Evolutionary conservation across 35 echinoderm and acorn worm genomes (phyloP), one percentile per base, ranked within the genome.

Genomic region (Ophiothrix spiculata): DNA sequence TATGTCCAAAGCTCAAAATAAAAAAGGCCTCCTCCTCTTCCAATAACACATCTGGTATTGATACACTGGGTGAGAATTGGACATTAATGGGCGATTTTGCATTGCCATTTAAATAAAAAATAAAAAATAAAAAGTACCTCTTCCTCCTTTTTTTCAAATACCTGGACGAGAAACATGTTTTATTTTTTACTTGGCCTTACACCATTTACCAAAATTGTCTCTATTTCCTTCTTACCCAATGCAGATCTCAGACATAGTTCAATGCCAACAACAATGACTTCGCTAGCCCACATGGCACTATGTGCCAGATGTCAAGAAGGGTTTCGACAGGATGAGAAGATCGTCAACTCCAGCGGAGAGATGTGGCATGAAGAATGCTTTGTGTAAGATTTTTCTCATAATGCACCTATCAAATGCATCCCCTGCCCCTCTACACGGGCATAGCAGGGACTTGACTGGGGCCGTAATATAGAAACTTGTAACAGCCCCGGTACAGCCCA

Each of bases 291-390:
- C 19, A 33, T 63, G n/a, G 31, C 92, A 35, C 35, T 92, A 38
- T 99, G 96, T 76, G 84, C 86, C 38, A 85, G 92, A 82, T 99
- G 96, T 86, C 85, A 89, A 49, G 89, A 93, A 35, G 96, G 92
- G 2, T 99, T 99, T 41, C 31, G 81, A 49, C 42, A 84, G 35
- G 92, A 99, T 63, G 91, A 98, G 69, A 88, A 88, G 56, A 99
- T 99, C 25, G 92, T 99, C 32, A 99, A 99, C 81, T 99, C 91
- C 41, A 80, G 83, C 37, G 96, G 96, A 36, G 92, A 99, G 75
- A 78, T 94, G 33, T 99, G 96, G 96, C 92, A 94, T 84, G 96
- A 94, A 82, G 85, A 89, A 38, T 99, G 96, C 79, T 99, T 99
- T 91, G 96, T 99, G 96, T 99, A 87, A 98, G 95, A 93, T 56